Evolutionary conservation across 2,797 vertebrate genomes (phyloP), one percentile per base, ranked within the genome.

Genomic region (Gallirallus australis): DNA sequence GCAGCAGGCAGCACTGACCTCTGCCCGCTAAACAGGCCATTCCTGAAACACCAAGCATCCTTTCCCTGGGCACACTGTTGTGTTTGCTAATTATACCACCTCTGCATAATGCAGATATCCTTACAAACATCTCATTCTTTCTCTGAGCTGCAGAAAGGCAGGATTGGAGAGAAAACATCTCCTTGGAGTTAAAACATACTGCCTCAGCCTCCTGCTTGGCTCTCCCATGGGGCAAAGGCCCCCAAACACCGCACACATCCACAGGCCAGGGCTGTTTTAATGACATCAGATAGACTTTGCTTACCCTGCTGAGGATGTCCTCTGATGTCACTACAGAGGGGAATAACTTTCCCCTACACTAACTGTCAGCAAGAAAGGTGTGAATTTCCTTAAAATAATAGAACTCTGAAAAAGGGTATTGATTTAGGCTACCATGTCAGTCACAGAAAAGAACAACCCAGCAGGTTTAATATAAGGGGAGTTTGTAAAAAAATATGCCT

Each of bases 351-450:
- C 20, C 80, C 25, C 30, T 76, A 15, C 79, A 19, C 78, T 65
- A 64, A 50, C 76, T 81, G 54, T 76, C 90, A 94, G 60, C 25
- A 84, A 78, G 76, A 61, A 13, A 86, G 79, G 91, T 54, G 92
- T 88, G 73, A 30, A 82, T 91, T 90, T 92, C 68, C 90, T 85
- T 95, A 92, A 86, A 95, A 79, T 93, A 96, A 85, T 18, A 95
- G 77, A 96, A 45, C 80, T 76, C 87, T 97, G 70, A 88, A 96
- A 93, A 90, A 84, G 65, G 53, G 73, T 95, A 96, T 94, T 94
- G 92, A 96, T 82, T 89, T 72, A 86, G 40, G 57, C 47, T 88
- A n/a, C 88, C 91, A 90, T 95, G 33, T 86, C 93, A 91, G 79
- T 92, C 82, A 96, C 70, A 90, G 75, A 84, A 91, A 90, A 89